phyloP scores from a whole-genome alignment of 1,140 invertebrate genomes.

The Phortica variegata region DNA sequence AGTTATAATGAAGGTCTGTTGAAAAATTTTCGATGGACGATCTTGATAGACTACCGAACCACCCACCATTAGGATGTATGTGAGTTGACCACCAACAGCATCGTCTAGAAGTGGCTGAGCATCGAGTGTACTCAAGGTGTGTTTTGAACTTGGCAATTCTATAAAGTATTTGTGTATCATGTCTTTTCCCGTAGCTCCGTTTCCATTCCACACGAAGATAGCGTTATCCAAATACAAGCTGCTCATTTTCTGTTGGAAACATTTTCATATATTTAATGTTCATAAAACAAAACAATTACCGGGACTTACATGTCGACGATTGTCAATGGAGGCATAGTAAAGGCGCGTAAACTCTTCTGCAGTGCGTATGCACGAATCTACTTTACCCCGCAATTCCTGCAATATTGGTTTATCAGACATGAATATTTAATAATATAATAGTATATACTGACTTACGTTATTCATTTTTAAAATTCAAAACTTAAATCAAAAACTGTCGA shows the following conservation, averaged over 20 bases:
- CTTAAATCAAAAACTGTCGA: no score
- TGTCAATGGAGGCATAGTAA: slow-evolving; percentile 81
- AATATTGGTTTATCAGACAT: no score
- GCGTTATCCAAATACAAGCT: slow-evolving; percentile 78
- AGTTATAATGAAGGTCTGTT: slow-evolving; percentile 80
- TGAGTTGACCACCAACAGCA: slow-evolving; percentile 67
- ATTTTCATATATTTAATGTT: neutral
- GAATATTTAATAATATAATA: no score
- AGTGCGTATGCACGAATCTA: slow-evolving; percentile 73
- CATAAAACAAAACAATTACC: slow-evolving; percentile 7
- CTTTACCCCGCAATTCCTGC: slow-evolving; percentile 58
- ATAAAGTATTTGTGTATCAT: slow-evolving; percentile 78
- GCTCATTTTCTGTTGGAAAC: slow-evolving; percentile 66
- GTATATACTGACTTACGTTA: no score
- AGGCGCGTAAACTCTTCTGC: slow-evolving; percentile 80
- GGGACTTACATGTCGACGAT: slow-evolving; percentile 72
- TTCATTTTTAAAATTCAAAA: no score
- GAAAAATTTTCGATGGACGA: slow-evolving; percentile 64
- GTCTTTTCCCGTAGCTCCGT: slow-evolving; percentile 70
- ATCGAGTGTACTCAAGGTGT: slow-evolving; percentile 71
- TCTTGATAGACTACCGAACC: slow-evolving; percentile 71
- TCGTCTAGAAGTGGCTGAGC: slow-evolving; percentile 75
- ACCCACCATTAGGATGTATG: slow-evolving; percentile 73
- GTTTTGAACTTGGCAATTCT: slow-evolving; percentile 71
- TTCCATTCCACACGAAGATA: slow-evolving; percentile 85